Evolutionary conservation across 2,888 invertebrate species (phyloP), one percentile per base, ranked within the genome.

Genomic region (Heliothis peltigera): DNA sequence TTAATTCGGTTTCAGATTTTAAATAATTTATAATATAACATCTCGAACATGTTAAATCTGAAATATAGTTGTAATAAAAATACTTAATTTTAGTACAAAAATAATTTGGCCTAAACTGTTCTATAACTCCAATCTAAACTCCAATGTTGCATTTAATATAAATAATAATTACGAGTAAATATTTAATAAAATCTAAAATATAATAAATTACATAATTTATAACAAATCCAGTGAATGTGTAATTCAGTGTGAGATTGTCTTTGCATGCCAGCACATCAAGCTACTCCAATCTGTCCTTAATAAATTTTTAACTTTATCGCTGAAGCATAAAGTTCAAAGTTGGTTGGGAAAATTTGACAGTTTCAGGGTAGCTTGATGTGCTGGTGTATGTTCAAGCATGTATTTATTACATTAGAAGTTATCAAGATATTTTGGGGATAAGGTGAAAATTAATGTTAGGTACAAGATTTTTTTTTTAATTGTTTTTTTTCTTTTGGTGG

Each of bases 81-180:
- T n/a, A 18, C 12, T 46, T 69, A 10, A 17, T 71, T 70, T 53
- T 57, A 62, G 56, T 70, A 70, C 43, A 63, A 65, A 65, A 46
- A 64, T 47, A 66, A n/a, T 53, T 71, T 75, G 79, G 79, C 79
- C 80, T 80, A 79, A 77, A 58, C 44, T 62, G 28, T 63, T 54
- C 47, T 71, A 70, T 62, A 28, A 80, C 79, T 77, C 71, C 67
- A 58, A 39, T 46, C 35, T 55, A 47, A 80, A 71, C 75, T 68
- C 77, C 69, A 66, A 75, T 44, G 48, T 62, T 69, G 63, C 61
- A 71, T 75, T 80, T 65, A 77, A 65, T 44, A 64, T 60, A 46
- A 48, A 52, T 48, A 48, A 52, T 48, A 55, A 58, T 58, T 75
- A 60, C 43, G 39, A 61, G 15, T 64, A 65, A 64, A 55, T 75